phyloP scores from a whole-genome alignment of 2,797 vertebrate species.

The Spheniscus humboldti region DNA sequence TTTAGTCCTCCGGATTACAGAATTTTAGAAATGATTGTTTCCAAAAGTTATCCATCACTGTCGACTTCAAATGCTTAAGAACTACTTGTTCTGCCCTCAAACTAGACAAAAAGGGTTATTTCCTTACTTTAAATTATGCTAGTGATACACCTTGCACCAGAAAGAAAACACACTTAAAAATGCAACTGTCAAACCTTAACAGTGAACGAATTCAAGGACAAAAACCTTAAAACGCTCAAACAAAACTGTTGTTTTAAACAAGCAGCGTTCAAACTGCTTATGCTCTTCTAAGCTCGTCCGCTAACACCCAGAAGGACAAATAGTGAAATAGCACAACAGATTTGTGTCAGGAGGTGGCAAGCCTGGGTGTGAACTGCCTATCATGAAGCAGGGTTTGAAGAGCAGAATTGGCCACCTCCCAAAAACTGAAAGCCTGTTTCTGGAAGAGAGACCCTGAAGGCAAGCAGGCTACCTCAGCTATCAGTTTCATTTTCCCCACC shows the following conservation, averaged over 20 bases:
- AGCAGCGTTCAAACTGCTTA: background rate
- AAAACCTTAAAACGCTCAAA: background rate
- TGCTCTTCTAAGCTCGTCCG: background rate
- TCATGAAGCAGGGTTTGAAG: conserved; percentile 30
- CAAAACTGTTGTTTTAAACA: background rate
- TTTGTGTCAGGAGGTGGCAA: conserved; percentile 63
- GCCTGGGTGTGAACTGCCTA: conserved; percentile 51
- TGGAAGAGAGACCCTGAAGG: background rate
- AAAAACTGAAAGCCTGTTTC: background rate
- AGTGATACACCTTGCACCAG: background rate
- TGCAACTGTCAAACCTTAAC: background rate
- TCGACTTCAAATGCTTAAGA: background rate
- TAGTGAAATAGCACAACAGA: conserved; percentile 58
- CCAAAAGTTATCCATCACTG: background rate
- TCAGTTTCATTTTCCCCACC: background rate
- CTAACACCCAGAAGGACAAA: conserved; percentile 39
- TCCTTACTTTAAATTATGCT: background rate
- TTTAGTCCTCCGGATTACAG: background rate
- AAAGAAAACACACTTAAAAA: background rate
- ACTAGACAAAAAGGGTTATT: background rate
- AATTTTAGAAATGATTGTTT: background rate
- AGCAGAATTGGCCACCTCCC: conserved; percentile 45
- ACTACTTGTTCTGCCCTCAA: background rate
- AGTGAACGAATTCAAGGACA: background rate
- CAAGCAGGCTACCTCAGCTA: background rate